Conservation (phyloP, 2,113 vertebrate species). For the Camelus bactrianus region DNA sequence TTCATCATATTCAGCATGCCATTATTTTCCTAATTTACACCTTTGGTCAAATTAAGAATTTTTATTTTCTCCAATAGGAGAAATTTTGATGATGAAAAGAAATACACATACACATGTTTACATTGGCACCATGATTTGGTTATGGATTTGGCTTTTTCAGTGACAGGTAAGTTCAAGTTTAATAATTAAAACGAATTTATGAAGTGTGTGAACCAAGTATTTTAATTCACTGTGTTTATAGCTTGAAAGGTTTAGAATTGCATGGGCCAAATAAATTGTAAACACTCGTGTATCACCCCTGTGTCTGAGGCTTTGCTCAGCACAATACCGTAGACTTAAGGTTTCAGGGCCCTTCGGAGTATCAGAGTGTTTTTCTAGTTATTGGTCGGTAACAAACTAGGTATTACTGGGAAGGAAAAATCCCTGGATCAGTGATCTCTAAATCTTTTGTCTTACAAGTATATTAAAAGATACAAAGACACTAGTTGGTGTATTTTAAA, state of each 20-base stretch:
- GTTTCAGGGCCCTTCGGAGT: not conserved
- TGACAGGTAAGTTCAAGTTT: conserved; percentile 89
- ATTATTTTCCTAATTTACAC: not conserved
- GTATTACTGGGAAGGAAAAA: not conserved
- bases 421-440: not conserved
- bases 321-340: not conserved
- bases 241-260: not conserved
- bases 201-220: not conserved
- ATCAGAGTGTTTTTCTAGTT: not conserved
- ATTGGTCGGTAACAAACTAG: not conserved
- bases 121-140: conserved; percentile 96
- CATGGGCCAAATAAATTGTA: not conserved
- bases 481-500: not conserved
- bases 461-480: not conserved
- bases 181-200: not conserved
- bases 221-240: not conserved
- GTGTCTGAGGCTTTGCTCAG: not conserved
- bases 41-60: not conserved
- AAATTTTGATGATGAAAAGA: conserved; percentile 92
- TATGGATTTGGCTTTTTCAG: conserved; percentile 92
- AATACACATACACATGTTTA: conserved; percentile 93
- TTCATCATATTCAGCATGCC: not conserved
- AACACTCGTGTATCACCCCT: not conserved
- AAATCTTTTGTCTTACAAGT: not conserved
- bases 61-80: conserved; percentile 88